Evolutionary conservation across 2,797 vertebrate genomes (phyloP).

Genomic region (Urophycis tenuis): DNA sequence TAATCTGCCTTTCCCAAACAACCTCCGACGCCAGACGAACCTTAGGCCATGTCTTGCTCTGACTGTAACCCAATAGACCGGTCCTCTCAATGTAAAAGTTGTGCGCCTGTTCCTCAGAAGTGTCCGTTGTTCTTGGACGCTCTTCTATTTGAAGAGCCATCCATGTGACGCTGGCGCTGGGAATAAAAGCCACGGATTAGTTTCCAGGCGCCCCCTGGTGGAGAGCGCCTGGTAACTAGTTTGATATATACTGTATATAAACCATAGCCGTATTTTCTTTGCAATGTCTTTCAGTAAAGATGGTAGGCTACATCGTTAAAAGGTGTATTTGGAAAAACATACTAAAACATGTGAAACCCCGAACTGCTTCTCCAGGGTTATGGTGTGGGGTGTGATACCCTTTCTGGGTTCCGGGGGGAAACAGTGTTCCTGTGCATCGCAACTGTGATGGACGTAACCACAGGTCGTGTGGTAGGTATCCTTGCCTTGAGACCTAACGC

Average conservation of each 20-base stretch:
- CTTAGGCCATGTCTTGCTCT: not conserved
- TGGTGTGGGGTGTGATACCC: too few species aligned
- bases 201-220: not conserved
- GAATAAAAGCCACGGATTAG: not conserved
- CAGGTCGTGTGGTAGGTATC: too few species aligned
- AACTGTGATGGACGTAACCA: too few species aligned
- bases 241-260: too few species aligned
- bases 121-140: not conserved
- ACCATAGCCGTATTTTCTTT: too few species aligned
- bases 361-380: too few species aligned
- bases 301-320: too few species aligned
- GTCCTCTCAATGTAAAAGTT: not conserved
- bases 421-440: too few species aligned
- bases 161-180: not conserved
- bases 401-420: too few species aligned
- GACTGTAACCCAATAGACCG: not conserved
- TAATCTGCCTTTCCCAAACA: not conserved
- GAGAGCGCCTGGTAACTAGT: too few species aligned
- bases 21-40: not conserved
- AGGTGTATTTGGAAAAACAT: too few species aligned
- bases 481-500: not conserved
- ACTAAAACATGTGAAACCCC: too few species aligned
- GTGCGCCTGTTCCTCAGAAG: not conserved
- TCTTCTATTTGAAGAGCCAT: not conserved
- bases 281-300: not conserved